Evolutionary conservation across 1,140 invertebrate species (phyloP).

Genomic region (Archivesica marissinica): DNA sequence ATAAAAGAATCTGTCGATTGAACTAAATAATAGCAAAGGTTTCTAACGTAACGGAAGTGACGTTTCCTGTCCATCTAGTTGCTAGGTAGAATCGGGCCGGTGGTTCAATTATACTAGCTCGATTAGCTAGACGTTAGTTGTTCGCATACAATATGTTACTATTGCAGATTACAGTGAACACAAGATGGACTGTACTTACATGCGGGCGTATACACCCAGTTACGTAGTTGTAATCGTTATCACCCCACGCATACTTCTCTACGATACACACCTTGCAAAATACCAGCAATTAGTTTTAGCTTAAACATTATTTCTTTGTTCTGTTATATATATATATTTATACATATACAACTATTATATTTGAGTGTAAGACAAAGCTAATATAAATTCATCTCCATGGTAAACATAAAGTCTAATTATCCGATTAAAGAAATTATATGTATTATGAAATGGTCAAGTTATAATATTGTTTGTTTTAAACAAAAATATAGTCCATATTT

Average conservation of each 20-base stretch:
- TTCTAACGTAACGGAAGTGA: not conserved
- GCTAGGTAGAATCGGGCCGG: not conserved
- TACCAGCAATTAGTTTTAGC: too few relatives aligned
- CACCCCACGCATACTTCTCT: constrained; percentile 21
- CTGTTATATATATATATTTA: too few relatives aligned
- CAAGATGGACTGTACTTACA: not conserved
- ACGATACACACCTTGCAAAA: constrained; percentile 13
- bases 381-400: too few relatives aligned
- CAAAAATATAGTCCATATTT: too few relatives aligned
- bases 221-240: constrained; percentile 19
- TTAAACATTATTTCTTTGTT: too few relatives aligned
- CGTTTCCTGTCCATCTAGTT: not conserved
- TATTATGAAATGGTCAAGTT: too few relatives aligned
- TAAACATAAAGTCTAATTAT: too few relatives aligned
- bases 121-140: not conserved
- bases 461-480: too few relatives aligned
- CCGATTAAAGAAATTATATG: too few relatives aligned
- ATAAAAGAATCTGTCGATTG: too few relatives aligned
- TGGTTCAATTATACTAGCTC: not conserved
- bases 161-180: not conserved
- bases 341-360: too few relatives aligned
- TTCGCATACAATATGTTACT: not conserved
- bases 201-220: constrained; percentile 12
- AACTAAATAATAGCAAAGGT: not conserved
- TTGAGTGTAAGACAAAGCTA: too few relatives aligned